Base-by-base conservation (phyloP, 2,113 vertebrate species). In the Lanius collurio region DNA sequence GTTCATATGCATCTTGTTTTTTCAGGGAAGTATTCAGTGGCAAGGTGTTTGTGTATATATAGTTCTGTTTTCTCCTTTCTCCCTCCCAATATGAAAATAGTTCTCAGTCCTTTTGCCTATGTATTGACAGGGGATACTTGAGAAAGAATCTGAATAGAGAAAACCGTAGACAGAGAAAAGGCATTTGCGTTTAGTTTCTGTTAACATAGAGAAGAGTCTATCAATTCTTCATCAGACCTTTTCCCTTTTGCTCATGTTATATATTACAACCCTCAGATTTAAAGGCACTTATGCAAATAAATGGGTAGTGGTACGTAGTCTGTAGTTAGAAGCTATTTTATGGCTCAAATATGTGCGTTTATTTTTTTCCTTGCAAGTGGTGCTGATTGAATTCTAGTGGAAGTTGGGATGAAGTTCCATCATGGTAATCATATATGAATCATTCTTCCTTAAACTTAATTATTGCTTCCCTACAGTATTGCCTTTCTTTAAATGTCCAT, bases 361-460 rank as follows among this genome's bases (percentile, higher is more conserved):
- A 3, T 30, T 52, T 84, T 89, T 79, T 65, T 50, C 73, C 22
- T 75, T 74, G 30, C 37, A 63, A 90, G 8, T 82, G 46, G 10
- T 77, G n/a, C 63, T 83, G 68, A 65, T 87, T 90, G 50, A 74
- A 80, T 63, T 89, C 69, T 81, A 55, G 39, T 89, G 56, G 60
- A 84, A 75, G 81, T 35, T 74, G 65, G 28, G 71, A 31, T 80
- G 24, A 57, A 37, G 26, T 74, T 93, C n/a, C 37, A 31, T 2
- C 4, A 16, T 84, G 31, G 37, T 70, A 67, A 92, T 89, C 28
- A 33, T 79, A 27, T 52, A 89, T 83, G 87, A 94, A 76, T 93
- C 79, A 76, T 89, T 89, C 47, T 86, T 93, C 83, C 67, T n/a
- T 57, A 57, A 49, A 55, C 33, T 76, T 91, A 92, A 90, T 92